Evolutionary conservation across 2,113 vertebrate genomes (phyloP).

Genomic region (Hemicordylus capensis): DNA sequence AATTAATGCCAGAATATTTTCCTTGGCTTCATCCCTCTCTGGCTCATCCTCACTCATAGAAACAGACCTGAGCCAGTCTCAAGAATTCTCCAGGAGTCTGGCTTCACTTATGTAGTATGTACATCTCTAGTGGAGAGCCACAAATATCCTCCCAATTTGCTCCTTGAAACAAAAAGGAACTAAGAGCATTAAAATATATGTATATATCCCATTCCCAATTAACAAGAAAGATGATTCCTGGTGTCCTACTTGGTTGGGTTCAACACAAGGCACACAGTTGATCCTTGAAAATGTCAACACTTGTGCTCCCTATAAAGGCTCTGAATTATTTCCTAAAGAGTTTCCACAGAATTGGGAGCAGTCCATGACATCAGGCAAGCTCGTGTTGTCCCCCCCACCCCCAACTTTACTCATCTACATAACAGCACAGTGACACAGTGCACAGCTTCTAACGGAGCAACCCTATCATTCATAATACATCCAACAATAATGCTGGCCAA

Average conservation of each 20-base stretch:
- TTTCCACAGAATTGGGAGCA: constrained; percentile 6
- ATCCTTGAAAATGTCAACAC: neutral
- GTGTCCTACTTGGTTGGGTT: neutral
- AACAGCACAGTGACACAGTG: constrained; percentile 50
- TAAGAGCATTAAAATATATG: fast-evolving
- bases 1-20: constrained; percentile 60
- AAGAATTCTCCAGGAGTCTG: neutral
- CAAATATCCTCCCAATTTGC: neutral
- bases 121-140: neutral
- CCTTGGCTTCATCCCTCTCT: constrained; percentile 31
- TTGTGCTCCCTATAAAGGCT: neutral
- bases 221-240: neutral
- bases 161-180: neutral
- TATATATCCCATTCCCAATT: neutral
- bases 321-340: neutral
- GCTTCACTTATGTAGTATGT: neutral
- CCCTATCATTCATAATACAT: constrained; percentile 62
- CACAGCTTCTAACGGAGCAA: constrained; percentile 47
- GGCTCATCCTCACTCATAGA: constrained; percentile 46
- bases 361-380: constrained; percentile 14
- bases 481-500: constrained; percentile 65
- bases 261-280: neutral
- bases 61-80: neutral
- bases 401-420: constrained; percentile 59
- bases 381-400: neutral